These are phyloP conservation scores for Thecophora atra DNA, from an alignment of 2,888 invertebrate species.

Conservation along the genomic window DNA sequence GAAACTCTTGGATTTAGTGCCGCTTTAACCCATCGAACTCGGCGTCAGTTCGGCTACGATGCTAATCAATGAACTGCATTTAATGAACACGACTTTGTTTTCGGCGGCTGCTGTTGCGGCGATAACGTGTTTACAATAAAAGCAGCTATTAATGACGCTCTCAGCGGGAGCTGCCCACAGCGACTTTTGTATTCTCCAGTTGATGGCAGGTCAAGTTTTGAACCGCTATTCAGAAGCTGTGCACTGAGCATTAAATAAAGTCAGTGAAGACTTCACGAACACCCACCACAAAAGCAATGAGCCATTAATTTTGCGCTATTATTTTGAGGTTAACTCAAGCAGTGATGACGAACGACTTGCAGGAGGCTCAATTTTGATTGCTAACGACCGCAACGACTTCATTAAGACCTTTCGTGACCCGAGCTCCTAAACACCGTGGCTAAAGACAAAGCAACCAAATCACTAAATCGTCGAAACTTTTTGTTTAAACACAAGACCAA, in stretches of 20 bases:
- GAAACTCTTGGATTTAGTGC: too few species aligned
- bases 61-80: conserved; percentile 5
- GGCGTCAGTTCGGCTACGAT: too few species aligned
- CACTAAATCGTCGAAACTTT: too few species aligned
- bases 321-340: too few species aligned
- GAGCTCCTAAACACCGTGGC: neutral
- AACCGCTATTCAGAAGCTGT: conserved; percentile 17
- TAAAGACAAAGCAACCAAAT: neutral
- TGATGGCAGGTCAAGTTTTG: conserved; percentile 20
- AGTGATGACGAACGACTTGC: too few species aligned
- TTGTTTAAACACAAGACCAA: too few species aligned
- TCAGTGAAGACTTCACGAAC: conserved; percentile 3
- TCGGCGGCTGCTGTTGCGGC: neutral
- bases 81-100: conserved; percentile 1
- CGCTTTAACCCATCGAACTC: too few species aligned
- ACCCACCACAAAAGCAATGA: too few species aligned
- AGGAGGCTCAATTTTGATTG: neutral
- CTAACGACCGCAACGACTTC: neutral
- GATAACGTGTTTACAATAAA: conserved; percentile 18
- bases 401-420: neutral
- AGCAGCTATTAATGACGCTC: neutral
- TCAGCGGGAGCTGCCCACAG: neutral
- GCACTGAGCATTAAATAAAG: neutral
- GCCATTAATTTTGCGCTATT: too few species aligned
- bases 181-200: neutral